Base-by-base conservation (phyloP, 2,797 vertebrate genomes). In the Kryptolebias ocellatus region DNA sequence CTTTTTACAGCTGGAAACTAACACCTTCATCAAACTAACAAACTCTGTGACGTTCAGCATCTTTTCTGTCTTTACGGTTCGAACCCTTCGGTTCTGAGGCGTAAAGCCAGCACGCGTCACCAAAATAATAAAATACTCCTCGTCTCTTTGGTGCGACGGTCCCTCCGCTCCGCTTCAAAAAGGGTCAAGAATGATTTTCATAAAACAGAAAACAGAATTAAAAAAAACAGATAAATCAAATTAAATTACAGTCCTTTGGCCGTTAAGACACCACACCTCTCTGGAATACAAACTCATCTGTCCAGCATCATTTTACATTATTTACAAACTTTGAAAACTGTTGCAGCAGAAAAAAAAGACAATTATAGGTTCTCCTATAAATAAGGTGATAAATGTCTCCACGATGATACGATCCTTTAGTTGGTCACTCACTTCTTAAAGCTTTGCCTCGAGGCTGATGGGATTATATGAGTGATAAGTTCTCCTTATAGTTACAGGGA, bases 301-400 rank as follows among this genome's bases (percentile, higher is more conserved):
- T 69, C 57, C 61, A 37, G 55, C 64, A 42, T 81, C 85, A 91
- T 82, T 89, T 71, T 90, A 88, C 92, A 89, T 94, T 95, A 95
- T 97, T 93, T 95, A 95, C 95, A 96, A 31, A 34, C 74, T 78
- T 88, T 86, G 88, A 75, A 89, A 83, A 73, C 67, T 77, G 81
- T 81, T 84, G n/a, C 85, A 90, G 46, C 29, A 66, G 56, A 70
- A 72, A 78, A 67, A 53, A 11, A 74, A 28, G 54, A 72, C 45
- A 27, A 44, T 53, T 47, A 60, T 57, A 59, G n/a, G 59, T 74
- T 74, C 52, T 57, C 63, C 58, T 83, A 74, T 75, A 80, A 74
- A 83, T 67, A 49, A n/a, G 5, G 42, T 44, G 58, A 14, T 24
- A 24, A 11, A 24, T 18, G 55, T 57, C 52, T 74, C 53, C 83